These are phyloP conservation scores for Myxocyprinus asiaticus DNA, from an alignment of 2,113 vertebrate species.

Conservation along the genomic window DNA sequence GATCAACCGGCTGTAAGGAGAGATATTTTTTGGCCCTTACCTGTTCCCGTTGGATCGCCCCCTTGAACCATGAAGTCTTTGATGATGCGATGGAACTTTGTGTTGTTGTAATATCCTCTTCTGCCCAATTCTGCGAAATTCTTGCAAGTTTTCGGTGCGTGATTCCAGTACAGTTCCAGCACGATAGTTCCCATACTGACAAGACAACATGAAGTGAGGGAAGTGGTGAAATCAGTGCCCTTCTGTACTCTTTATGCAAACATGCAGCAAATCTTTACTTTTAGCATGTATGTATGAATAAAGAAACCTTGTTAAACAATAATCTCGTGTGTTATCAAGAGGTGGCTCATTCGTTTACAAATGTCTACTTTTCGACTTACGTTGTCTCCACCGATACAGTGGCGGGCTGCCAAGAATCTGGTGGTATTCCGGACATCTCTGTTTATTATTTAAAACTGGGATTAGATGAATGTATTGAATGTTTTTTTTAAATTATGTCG, in stretches of 20 bases:
- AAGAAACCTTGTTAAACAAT: too few species aligned
- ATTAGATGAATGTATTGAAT: background rate
- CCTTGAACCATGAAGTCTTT: constrained; percentile 97
- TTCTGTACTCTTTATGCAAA: too few species aligned
- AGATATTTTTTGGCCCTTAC: constrained; percentile 65
- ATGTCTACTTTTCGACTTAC: constrained; percentile 69
- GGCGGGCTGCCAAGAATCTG: constrained; percentile 89
- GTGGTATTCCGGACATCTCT: constrained; percentile 81
- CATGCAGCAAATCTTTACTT: too few species aligned
- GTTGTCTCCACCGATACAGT: constrained; percentile 87
- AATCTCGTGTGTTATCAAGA: too few species aligned
- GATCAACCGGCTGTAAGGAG: too few species aligned
- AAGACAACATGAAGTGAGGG: background rate
- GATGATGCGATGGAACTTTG: constrained; percentile 92
- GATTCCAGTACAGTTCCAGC: constrained; percentile 92
- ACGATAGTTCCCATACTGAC: constrained; percentile 86
- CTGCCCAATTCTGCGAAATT: constrained; percentile 91
- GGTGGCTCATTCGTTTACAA: constrained; percentile 19
- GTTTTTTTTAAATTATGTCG: background rate
- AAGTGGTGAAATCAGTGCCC: too few species aligned
- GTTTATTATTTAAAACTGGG: background rate
- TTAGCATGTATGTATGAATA: too few species aligned
- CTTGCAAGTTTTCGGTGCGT: constrained; percentile 89
- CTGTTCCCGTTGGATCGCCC: constrained; percentile 93
- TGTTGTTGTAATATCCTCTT: constrained; percentile 91